A percentile compares a stretch with the other conserved stretches of the same genome.
These are phyloP conservation scores for Corydoras sp. DNA, from an alignment of 2,113 vertebrate species.

Conservation along the genomic window DNA sequence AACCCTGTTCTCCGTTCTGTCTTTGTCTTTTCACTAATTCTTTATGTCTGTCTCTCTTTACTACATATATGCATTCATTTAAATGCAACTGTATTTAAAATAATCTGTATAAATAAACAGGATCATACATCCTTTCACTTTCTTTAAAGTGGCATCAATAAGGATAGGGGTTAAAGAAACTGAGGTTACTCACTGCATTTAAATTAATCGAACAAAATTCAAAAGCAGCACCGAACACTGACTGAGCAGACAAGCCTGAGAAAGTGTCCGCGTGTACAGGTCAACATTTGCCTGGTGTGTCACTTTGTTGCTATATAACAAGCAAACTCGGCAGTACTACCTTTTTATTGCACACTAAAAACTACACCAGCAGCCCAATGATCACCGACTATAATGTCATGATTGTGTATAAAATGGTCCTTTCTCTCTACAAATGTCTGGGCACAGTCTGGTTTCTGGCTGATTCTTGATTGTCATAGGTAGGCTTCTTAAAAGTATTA, in stretches of 20 bases:
- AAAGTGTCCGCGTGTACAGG: conserved; percentile 15
- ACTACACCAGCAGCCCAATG: conserved; percentile 10
- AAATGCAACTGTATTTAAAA: conserved; percentile 72
- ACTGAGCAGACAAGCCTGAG: conserved; percentile 38
- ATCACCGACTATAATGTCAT: neutral
- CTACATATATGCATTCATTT: conserved; percentile 57
- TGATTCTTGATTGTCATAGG: neutral
- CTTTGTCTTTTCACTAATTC: conserved; percentile 30
- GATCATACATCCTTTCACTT: conserved; percentile 52
- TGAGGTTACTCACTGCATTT: conserved; percentile 68
- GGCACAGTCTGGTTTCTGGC: conserved; percentile 6
- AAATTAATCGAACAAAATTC: conserved; percentile 38
- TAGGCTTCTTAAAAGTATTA: conserved; percentile 14
- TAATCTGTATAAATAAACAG: conserved; percentile 68
- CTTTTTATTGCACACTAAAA: conserved; percentile 38
- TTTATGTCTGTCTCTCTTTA: conserved; percentile 33
- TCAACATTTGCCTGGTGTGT: neutral
- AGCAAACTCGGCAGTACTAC: neutral
- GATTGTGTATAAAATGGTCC: conserved; percentile 52
- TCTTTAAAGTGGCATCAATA: conserved; percentile 68
- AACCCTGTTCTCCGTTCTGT: neutral
- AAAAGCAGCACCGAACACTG: conserved; percentile 67
- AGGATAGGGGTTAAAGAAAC: conserved; percentile 60
- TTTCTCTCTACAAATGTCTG: neutral
- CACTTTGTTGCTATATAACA: neutral